phyloP scores from a whole-genome alignment of 2,888 invertebrate genomes.

The Smittia aterrima region DNA sequence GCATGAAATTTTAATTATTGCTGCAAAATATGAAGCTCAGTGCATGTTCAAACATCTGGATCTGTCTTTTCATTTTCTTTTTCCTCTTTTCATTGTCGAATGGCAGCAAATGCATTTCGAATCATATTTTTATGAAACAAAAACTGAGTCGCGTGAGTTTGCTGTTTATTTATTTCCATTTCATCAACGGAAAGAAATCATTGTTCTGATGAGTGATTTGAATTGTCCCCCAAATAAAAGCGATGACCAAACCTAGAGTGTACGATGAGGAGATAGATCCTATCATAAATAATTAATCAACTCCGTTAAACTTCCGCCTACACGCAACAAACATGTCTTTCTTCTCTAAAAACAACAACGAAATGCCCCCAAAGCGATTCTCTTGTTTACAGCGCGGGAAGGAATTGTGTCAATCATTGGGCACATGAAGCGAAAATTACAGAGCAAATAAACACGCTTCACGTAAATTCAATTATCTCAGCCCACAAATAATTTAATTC shows the following conservation, averaged over 20 bases:
- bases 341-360: not conserved
- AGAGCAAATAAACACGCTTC: slow-evolving; percentile 30
- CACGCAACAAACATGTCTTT: not conserved
- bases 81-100: not conserved
- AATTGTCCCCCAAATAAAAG: no score
- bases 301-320: not conserved
- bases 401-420: slow-evolving; percentile 19
- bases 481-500: slow-evolving; percentile 37
- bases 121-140: not conserved
- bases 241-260: no score
- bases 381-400: not conserved
- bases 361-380: not conserved
- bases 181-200: not conserved
- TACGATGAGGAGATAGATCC: no score
- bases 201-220: not conserved
- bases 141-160: not conserved
- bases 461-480: slow-evolving; percentile 39
- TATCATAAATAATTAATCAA: not conserved
- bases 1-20: not conserved
- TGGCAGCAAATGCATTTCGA: not conserved
- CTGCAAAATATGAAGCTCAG: not conserved
- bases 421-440: slow-evolving; percentile 26
- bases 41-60: not conserved
- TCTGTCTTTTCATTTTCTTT: not conserved
- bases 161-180: not conserved